Percentiles rank a stretch among this genome's conserved stretches.
phyloP scores from a whole-genome alignment of 2,888 invertebrate species.

The Argyresthia albistria region DNA sequence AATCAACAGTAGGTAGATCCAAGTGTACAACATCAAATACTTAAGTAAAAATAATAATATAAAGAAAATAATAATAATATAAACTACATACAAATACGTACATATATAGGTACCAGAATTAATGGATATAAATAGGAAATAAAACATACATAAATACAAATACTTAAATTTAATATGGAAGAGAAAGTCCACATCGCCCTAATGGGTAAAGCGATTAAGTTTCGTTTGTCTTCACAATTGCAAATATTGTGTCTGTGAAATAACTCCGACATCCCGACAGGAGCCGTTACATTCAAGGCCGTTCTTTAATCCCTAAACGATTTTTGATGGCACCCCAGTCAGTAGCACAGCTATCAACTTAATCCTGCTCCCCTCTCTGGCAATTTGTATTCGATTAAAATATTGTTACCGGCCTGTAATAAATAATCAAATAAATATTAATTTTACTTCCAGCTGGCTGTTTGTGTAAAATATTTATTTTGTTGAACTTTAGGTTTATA shows the following conservation, averaged over 20 bases:
- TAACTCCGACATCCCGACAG: slow-evolving; percentile 22
- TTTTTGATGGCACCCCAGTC: slow-evolving; percentile 39
- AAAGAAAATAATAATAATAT: too few species aligned
- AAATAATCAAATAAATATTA: too few species aligned
- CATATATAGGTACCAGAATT: too few species aligned
- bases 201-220: slow-evolving; percentile 40
- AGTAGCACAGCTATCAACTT: slow-evolving; percentile 14
- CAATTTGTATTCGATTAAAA: slow-evolving; percentile 3
- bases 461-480: background rate
- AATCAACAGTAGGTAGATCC: too few species aligned
- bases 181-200: slow-evolving; percentile 17
- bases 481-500: slow-evolving; percentile 8
- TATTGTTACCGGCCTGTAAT: background rate
- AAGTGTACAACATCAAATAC: too few species aligned
- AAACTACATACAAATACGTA: too few species aligned
- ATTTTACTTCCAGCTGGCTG: background rate
- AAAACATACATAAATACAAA: too few species aligned
- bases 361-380: background rate
- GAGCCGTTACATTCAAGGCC: slow-evolving; percentile 12
- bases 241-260: slow-evolving; percentile 19
- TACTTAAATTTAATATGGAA: too few species aligned
- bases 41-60: too few species aligned
- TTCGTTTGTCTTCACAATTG: slow-evolving; percentile 25
- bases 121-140: too few species aligned
- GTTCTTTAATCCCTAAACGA: slow-evolving; percentile 44